Conservation (phyloP, 1,140 invertebrate species). For the Rhynchophorus ferrugineus region DNA sequence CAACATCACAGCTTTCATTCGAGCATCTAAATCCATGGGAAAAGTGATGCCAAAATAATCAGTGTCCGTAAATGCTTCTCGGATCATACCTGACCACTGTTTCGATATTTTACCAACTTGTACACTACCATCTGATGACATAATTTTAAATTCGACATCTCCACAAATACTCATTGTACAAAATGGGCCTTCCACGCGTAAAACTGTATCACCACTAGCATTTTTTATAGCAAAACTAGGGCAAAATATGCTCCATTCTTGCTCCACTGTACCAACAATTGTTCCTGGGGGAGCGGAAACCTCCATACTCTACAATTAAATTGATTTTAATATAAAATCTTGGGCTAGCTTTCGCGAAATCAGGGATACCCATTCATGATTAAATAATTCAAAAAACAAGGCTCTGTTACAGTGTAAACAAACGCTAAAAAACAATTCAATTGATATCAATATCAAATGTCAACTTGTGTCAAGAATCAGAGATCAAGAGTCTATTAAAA, state of each 20-base stretch:
- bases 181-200: conserved; percentile 77
- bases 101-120: conserved; percentile 53
- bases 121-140: conserved; percentile 43
- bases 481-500: too few species aligned
- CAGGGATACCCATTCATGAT: too few species aligned
- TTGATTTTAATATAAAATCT: too few species aligned
- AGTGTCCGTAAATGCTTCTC: conserved; percentile 53
- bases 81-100: conserved; percentile 50
- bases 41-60: conserved; percentile 56
- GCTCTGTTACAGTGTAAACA: too few species aligned
- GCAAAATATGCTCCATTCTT: conserved; percentile 76
- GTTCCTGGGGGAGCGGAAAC: conserved; percentile 64
- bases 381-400: too few species aligned
- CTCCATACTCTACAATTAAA: conserved; percentile 51
- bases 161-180: conserved; percentile 75
- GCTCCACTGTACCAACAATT: conserved; percentile 68
- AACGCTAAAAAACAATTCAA: too few species aligned
- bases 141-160: conserved; percentile 64
- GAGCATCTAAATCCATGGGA: conserved; percentile 52
- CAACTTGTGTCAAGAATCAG: too few species aligned
- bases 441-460: too few species aligned
- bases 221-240: conserved; percentile 77
- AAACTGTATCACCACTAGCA: conserved; percentile 63
- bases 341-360: too few species aligned
- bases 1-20: conserved; percentile 52